A percentile compares a stretch with the other conserved stretches of the same genome.
These are phyloP conservation scores for Smittia aterrima DNA, from an alignment of 2,888 invertebrate species.

Conservation along the genomic window DNA sequence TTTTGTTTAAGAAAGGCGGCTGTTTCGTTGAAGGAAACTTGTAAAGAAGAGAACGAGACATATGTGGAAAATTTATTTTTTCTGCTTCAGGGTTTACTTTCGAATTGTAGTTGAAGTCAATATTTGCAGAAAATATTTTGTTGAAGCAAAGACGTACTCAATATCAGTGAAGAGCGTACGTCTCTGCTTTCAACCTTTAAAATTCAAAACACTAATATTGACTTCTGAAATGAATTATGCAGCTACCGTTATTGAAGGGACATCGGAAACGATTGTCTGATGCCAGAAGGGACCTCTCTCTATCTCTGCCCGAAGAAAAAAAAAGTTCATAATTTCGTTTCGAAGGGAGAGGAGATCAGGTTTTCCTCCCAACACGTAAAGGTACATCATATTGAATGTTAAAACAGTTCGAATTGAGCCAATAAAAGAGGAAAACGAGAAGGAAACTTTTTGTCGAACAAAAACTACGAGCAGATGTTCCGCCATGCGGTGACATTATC, in stretches of 20 bases:
- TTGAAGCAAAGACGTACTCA: neutral
- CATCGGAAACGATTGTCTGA: conserved; percentile 14
- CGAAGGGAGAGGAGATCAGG: neutral
- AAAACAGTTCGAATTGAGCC: neutral
- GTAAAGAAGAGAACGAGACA: neutral
- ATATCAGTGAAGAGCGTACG: neutral
- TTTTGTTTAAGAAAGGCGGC: neutral
- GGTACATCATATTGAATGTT: conserved; percentile 38
- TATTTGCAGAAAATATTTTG: neutral
- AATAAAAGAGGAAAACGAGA: conserved; percentile 25
- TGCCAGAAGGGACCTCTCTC: conserved; percentile 7
- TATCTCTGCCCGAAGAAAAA: no score
- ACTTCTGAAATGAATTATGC: conserved; percentile 12
- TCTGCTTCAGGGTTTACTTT: neutral
- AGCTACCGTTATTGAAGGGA: conserved; percentile 1
- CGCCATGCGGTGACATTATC: neutral
- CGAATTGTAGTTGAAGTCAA: neutral
- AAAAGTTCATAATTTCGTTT: conserved; percentile 8
- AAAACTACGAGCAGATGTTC: conserved; percentile 28
- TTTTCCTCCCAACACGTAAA: conserved; percentile 29
- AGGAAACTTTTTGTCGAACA: conserved; percentile 11
- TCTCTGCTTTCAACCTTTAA: neutral
- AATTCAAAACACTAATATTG: conserved; percentile 11
- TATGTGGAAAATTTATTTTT: neutral
- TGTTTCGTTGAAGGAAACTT: neutral